phyloP scores from a whole-genome alignment of 2,888 invertebrate genomes.

The Thalpophila matura region DNA sequence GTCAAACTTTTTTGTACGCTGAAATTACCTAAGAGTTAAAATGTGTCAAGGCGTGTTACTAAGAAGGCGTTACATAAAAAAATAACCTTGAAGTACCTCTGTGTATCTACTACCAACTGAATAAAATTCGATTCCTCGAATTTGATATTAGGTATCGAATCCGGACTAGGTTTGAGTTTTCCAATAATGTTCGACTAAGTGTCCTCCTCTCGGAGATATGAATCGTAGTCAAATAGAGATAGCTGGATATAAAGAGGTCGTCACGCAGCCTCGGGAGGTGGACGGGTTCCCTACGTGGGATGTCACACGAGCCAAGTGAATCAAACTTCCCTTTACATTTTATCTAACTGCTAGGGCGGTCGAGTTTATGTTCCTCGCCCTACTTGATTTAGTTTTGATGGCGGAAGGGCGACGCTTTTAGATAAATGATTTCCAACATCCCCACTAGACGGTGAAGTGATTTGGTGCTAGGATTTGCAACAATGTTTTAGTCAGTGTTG shows the following conservation, averaged over 20 bases:
- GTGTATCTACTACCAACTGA: constrained; percentile 44
- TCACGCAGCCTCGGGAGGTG: constrained; percentile 75
- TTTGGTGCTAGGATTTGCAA: constrained; percentile 80
- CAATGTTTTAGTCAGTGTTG: too few relatives aligned
- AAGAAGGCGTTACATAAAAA: constrained; percentile 14
- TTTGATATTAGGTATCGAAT: constrained; percentile 57
- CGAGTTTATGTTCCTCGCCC: constrained; percentile 87
- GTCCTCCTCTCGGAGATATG: constrained; percentile 82
- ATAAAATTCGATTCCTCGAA: constrained; percentile 49
- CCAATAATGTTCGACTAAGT: constrained; percentile 84
- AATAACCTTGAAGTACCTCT: constrained; percentile 19
- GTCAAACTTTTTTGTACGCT: constrained; percentile 44
- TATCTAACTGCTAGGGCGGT: constrained; percentile 89
- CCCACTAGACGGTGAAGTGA: constrained; percentile 66
- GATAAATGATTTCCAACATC: constrained; percentile 85
- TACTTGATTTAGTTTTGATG: constrained; percentile 90
- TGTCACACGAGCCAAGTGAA: constrained; percentile 84
- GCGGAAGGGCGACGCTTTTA: constrained; percentile 88
- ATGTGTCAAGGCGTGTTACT: constrained; percentile 13
- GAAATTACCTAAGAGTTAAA: constrained; percentile 17
- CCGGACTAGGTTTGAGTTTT: constrained; percentile 78
- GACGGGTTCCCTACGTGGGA: constrained; percentile 75
- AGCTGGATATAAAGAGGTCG: constrained; percentile 84
- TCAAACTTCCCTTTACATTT: constrained; percentile 89
- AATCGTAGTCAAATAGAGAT: constrained; percentile 87